phyloP scores from a whole-genome alignment of 1,140 invertebrate species.

The Sinella curviseta region DNA sequence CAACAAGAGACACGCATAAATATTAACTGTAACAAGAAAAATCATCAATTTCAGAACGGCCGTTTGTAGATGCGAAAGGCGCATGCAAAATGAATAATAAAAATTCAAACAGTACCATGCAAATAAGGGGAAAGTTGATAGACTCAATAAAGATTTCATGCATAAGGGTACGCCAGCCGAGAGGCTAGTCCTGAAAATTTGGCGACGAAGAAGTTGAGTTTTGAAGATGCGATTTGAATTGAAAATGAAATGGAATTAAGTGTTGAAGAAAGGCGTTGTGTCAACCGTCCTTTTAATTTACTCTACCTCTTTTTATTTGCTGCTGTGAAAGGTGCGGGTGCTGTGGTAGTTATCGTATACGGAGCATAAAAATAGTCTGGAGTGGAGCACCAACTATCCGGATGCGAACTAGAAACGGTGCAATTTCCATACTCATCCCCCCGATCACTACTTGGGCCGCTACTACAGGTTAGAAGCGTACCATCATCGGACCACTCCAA shows the following conservation, averaged over 20 bases:
- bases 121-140: background rate
- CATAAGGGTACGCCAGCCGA: background rate
- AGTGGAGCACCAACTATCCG: background rate
- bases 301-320: slow-evolving; percentile 6
- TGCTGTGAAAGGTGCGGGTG: background rate
- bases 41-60: background rate
- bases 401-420: background rate
- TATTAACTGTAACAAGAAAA: background rate
- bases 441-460: background rate
- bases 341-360: background rate
- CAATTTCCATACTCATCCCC: background rate
- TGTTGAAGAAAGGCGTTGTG: background rate
- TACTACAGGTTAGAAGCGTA: background rate
- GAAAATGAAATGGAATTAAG: too few species aligned
- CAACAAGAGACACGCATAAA: background rate
- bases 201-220: too few species aligned
- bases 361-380: background rate
- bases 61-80: too few species aligned
- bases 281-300: background rate
- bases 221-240: too few species aligned
- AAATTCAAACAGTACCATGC: background rate
- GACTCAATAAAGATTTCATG: background rate
- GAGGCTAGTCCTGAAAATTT: too few species aligned
- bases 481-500: slow-evolving; percentile 2
- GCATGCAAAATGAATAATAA: background rate